Base-by-base conservation (phyloP, 2,113 vertebrate genomes). In the Alethe diademata region DNA sequence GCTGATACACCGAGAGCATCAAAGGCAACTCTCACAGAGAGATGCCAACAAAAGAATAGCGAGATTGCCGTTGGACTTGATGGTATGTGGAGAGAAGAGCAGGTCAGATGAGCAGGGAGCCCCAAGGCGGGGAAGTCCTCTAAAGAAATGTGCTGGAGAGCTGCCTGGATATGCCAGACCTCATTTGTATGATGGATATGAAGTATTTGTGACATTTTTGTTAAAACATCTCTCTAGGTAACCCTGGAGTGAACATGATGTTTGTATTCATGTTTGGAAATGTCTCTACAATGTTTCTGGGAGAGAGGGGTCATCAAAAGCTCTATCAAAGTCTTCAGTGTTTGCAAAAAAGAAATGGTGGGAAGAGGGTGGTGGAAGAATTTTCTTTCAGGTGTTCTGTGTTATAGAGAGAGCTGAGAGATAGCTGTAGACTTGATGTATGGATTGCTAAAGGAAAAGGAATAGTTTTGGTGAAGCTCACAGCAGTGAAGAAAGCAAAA, bases 161-260 rank as follows among this genome's bases (percentile, higher is more conserved):
- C 26, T 94, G 78, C 80, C 56, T 94, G 86, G 76, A 62, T 89
- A 51, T 84, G 92, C 65, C 93, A 92, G 80, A 66, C 14, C 24
- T 67, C 42, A 28, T 94, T 95, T 86, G 45, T 80, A 42, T 80
- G 88, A 92, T 71, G 67, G 86, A 86, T 90, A 83, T 80, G 62
- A 92, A 93, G 60, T 26, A 88, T 80, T 83, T 73, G 58, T 73
- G 91, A 88, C 78, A 88, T 76, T 86, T 94, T 58, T 93, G 88
- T 92, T 95, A 93, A 93, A 95, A 70, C 56, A 73, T 58, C 29
- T 38, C 40, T 86, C 78, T 88, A 50, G 62, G 78, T 92, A 92
- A 86, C 50, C 86, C 79, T 78, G 92, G 50, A 86, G 88, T 58
- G 78, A 86, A 29, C 33, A 11, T 26, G 58, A 50, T 83, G 45